phyloP scores from a whole-genome alignment of 2,888 invertebrate species.

The Zonitis immaculata region DNA sequence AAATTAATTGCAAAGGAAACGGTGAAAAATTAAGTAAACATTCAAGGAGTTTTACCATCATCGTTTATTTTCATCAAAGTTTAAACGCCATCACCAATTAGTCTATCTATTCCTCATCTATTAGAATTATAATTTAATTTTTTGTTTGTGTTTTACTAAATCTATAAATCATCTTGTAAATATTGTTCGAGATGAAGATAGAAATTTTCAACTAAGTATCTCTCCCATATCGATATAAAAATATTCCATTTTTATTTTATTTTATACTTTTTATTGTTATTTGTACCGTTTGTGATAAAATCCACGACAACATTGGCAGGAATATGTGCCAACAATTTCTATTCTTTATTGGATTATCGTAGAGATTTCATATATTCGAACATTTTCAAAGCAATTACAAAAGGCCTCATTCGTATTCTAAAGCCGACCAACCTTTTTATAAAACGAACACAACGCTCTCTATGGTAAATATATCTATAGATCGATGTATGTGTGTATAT shows the following conservation, averaged over 20 bases:
- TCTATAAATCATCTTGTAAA: too few species aligned
- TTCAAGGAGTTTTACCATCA: not conserved
- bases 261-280: not conserved
- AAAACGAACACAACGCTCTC: conserved; percentile 5
- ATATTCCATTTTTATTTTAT: too few species aligned
- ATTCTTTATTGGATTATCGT: conserved; percentile 22
- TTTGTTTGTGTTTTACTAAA: too few species aligned
- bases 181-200: too few species aligned
- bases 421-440: conserved; percentile 20
- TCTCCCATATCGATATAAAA: too few species aligned
- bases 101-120: not conserved
- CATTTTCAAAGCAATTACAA: conserved; percentile 30
- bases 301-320: not conserved
- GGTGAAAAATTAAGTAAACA: not conserved
- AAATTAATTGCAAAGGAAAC: not conserved
- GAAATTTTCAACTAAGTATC: too few species aligned
- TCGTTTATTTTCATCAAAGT: not conserved
- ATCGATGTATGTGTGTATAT: not conserved
- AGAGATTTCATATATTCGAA: conserved; percentile 27
- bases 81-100: not conserved
- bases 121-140: too few species aligned
- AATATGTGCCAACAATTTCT: conserved; percentile 1
- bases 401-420: conserved; percentile 25
- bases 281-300: conserved; percentile 18
- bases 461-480: conserved; percentile 14